Evolutionary conservation across 23 tunicate species (phyloP), one percentile per base, ranked within the genome.

Genomic region (Trididemnum nubilum): DNA sequence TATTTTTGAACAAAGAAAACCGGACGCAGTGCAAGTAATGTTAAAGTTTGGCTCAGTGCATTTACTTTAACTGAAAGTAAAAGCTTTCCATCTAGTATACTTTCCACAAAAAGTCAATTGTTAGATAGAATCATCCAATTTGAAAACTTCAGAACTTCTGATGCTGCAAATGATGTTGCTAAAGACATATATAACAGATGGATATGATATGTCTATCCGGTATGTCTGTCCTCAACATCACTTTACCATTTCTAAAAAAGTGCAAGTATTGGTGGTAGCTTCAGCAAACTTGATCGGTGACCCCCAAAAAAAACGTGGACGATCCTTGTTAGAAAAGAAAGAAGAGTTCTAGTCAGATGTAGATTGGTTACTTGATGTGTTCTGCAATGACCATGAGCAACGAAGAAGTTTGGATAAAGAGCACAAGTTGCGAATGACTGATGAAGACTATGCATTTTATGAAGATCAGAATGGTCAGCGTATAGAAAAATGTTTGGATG

Each of bases 371-470:
- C 32, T 32, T 33, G 74, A 69, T 32, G 74, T 69, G 9, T 69
- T 69, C 37, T 69, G 74, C n/a, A 32, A 12, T 32, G 74, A 69
- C 39, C 12, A 69, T 69, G 37, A 69, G 19, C 74, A 69, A 32
- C 74, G 74, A 29, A 69, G 18, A 69, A 15, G 9, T 69, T 69
- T 78, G 70, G 82, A 78, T 25, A 51, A 34, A 34, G 26, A 78
- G 37, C 37, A 63, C 31, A 30, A 30, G 24, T 51, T 78, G 71
- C 34, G 77, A 35, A 78, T 78, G 82, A 34, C 82, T 24, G 26
- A 59, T 37, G 75, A 78, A 9, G 82, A 78, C 63, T 78, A 60
- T 60, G 36, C 19, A 22, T 51, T 78, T 78, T 78, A 78, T 60
- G 35, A 78, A 9, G 82, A 78, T 51, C 82, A 78, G 31, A 78